phyloP scores from a whole-genome alignment of 2,797 vertebrate genomes.

The Craterocephalus amniculus region DNA sequence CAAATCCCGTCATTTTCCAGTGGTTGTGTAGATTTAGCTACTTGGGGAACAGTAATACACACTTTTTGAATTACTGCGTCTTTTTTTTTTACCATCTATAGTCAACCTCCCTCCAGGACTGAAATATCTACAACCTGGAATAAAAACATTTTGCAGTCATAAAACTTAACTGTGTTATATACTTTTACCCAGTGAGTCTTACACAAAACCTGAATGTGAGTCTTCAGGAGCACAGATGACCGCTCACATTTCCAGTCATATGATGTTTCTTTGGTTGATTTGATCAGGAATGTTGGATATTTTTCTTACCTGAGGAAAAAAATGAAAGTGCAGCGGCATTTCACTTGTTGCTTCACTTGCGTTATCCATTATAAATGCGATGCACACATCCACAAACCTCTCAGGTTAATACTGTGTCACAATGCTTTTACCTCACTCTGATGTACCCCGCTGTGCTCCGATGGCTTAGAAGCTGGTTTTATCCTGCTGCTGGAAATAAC shows the following conservation, averaged over 20 bases:
- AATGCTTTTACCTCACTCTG: slow-evolving; percentile 23
- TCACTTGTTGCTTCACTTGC: not conserved
- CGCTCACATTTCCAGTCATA: too few relatives aligned
- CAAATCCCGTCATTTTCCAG: too few relatives aligned
- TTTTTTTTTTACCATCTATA: not conserved
- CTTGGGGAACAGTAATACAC: too few relatives aligned
- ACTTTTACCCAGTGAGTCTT: too few relatives aligned
- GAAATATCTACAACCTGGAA: not conserved
- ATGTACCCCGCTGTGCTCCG: slow-evolving; percentile 16
- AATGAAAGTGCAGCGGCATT: not conserved
- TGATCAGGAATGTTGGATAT: not conserved
- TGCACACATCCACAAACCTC: slow-evolving; percentile 21
- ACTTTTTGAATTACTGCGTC: too few relatives aligned
- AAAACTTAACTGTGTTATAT: too few relatives aligned
- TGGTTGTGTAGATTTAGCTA: too few relatives aligned
- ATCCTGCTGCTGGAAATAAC: not conserved
- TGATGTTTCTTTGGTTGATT: too few relatives aligned
- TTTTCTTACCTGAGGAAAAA: slow-evolving; percentile 8
- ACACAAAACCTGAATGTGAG: not conserved
- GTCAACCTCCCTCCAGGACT: not conserved
- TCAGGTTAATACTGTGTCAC: slow-evolving; percentile 3
- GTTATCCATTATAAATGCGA: not conserved
- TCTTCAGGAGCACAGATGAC: too few relatives aligned
- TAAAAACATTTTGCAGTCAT: too few relatives aligned
- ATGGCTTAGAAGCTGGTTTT: slow-evolving; percentile 10